A percentile compares a stretch with the other conserved stretches of the same genome.
Evolutionary conservation across 2,113 vertebrate species (phyloP).

Genomic region (Tricholaema leucomelas): DNA sequence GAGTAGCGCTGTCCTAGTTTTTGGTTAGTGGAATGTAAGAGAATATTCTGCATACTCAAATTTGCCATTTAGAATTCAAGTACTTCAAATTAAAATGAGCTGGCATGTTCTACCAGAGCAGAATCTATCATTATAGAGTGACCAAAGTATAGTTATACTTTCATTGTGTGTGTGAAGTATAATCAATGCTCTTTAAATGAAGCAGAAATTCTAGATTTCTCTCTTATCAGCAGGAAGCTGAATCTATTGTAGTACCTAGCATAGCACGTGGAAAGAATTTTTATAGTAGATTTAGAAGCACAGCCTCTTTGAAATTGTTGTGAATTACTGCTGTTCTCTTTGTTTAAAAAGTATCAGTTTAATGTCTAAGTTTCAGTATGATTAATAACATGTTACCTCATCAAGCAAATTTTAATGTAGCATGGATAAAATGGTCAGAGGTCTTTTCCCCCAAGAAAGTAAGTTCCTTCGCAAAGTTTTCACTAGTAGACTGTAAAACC

Average conservation of each 20-base stretch:
- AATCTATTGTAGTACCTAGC: not conserved
- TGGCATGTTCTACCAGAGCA: not conserved
- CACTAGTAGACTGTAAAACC: not conserved
- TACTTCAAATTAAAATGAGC: not conserved
- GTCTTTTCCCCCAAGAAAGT: not conserved
- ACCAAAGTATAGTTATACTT: not conserved
- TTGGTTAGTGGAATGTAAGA: not conserved
- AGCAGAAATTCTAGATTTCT: not conserved
- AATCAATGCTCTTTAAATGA: not conserved
- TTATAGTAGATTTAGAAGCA: not conserved
- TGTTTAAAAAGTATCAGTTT: not conserved
- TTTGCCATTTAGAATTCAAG: not conserved
- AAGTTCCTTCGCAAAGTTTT: not conserved
- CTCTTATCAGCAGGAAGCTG: not conserved
- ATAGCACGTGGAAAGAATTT: not conserved
- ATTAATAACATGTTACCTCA: not conserved
- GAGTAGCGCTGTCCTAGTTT: slow-evolving; percentile 14
- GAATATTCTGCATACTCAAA: slow-evolving; percentile 4
- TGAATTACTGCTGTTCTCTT: not conserved
- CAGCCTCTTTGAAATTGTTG: not conserved
- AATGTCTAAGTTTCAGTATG: not conserved
- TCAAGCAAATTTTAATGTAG: not conserved
- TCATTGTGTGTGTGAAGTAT: not conserved
- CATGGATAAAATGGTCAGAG: not conserved
- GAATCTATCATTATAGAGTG: not conserved